Evolutionary conservation across 2,888 invertebrate genomes (phyloP), one percentile per base, ranked within the genome.

Genomic region (Macaria notata): DNA sequence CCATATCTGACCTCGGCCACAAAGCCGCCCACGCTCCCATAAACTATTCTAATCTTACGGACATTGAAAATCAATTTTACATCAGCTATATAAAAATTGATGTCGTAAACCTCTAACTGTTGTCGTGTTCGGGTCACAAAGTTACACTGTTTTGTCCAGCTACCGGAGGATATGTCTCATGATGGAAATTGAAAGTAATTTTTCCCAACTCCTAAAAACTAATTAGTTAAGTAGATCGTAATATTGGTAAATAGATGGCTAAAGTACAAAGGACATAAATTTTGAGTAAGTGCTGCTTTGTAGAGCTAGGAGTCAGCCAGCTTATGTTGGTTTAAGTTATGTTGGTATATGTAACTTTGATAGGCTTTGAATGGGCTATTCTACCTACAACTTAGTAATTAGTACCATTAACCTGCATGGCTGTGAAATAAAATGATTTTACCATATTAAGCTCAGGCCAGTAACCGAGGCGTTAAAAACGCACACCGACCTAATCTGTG

Each of bases 51-150:
- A 69, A 70, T 71, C 69, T 69, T 68, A 64, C 63, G 65, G n/a
- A 79, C 76, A 78, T 75, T 73, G 70, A 74, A 81, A 83, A 80
- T 78, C 81, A 79, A 83, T 84, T 83, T 83, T 78, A 76, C 73
- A 75, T 74, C 73, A 51, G 45, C 43, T 59, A 69, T 61, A 63
- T 74, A 62, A 50, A 56, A 56, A 59, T 62, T 36, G 62, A 54
- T 51, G 62, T 60, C 57, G 57, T 62, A 59, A 61, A 59, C 56
- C 58, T 60, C 8, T 1, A 44, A 57, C 49, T 45, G 56, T 38
- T 31, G 29, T 29, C 47, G 48, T 41, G 45, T 59, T 49, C 36
- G 51, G 56, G 49, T 46, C 50, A 44, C 31, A 39, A 46, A 29
- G 47, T 46, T 56, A 53, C 44, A 47, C 19, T 51, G 30, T 52